Conservation (phyloP, 1,140 invertebrate genomes). For the Laupala kohalensis region DNA sequence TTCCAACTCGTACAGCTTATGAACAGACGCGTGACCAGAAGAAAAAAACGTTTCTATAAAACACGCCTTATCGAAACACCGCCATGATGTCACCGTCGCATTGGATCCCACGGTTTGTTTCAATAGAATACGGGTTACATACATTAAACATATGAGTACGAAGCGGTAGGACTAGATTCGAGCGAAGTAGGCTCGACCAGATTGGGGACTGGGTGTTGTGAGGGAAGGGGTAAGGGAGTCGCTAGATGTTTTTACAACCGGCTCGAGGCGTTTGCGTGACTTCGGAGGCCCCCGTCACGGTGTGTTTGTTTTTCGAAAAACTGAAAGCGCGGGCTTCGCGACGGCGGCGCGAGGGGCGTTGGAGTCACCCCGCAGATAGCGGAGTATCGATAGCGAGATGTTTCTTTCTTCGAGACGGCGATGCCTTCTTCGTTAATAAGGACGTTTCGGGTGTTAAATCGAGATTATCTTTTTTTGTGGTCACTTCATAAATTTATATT, state of each 20-base stretch:
- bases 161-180: background rate
- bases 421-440: background rate
- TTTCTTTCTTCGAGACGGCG: no score
- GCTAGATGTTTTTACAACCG: background rate
- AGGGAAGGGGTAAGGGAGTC: no score
- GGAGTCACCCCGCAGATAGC: background rate
- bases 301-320: background rate
- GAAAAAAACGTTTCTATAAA: no score
- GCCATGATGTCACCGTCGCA: no score
- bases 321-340: background rate
- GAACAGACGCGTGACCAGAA: no score
- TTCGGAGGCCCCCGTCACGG: no score
- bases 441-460: background rate
- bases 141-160: background rate
- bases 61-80: no score
- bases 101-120: no score
- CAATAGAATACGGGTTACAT: background rate
- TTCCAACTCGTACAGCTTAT: no score
- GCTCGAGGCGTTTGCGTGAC: background rate
- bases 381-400: no score
- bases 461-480: background rate
- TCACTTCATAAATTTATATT: background rate
- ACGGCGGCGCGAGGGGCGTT: background rate
- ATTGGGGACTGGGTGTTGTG: background rate
- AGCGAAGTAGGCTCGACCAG: background rate